phyloP scores from a whole-genome alignment of 2,113 vertebrate species.

The Chlamydotis undulata region DNA sequence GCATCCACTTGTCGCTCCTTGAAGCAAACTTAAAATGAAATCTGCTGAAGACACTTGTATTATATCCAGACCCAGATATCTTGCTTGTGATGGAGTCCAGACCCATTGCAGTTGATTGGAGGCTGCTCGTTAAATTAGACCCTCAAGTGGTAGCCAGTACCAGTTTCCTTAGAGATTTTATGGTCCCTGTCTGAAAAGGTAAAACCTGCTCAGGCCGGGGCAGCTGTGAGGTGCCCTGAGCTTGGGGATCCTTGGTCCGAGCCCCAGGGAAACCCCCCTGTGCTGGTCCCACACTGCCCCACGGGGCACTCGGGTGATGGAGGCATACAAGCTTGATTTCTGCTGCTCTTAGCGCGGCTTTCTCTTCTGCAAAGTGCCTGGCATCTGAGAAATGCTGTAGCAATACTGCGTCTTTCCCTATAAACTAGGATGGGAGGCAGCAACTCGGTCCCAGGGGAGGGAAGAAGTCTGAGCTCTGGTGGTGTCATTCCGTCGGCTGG shows the following conservation, averaged over 20 bases:
- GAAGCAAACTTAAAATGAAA: not conserved
- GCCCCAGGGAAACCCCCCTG: not conserved
- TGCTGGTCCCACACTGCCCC: not conserved
- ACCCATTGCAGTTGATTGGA: not conserved
- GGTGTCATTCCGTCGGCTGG: not conserved
- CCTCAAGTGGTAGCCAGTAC: not conserved
- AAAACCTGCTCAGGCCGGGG: not conserved
- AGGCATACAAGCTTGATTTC: not conserved
- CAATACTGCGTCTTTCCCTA: not conserved
- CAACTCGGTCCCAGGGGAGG: not conserved
- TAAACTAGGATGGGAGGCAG: not conserved
- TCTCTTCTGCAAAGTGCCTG: not conserved
- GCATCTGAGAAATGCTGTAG: not conserved
- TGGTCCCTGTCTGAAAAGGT: not conserved
- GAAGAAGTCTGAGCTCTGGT: not conserved
- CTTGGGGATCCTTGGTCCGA: not conserved
- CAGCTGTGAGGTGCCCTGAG: not conserved
- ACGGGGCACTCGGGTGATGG: not conserved
- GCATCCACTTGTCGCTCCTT: not conserved
- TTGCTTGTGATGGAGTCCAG: not conserved
- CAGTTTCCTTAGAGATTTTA: not conserved
- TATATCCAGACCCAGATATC: not conserved
- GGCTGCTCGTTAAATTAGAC: not conserved
- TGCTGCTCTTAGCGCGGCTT: not conserved
- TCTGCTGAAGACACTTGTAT: not conserved